Percentiles rank a stretch among this genome's conserved stretches.
Evolutionary conservation across 2,113 vertebrate species (phyloP).

Genomic region (Menura novaehollandiae): DNA sequence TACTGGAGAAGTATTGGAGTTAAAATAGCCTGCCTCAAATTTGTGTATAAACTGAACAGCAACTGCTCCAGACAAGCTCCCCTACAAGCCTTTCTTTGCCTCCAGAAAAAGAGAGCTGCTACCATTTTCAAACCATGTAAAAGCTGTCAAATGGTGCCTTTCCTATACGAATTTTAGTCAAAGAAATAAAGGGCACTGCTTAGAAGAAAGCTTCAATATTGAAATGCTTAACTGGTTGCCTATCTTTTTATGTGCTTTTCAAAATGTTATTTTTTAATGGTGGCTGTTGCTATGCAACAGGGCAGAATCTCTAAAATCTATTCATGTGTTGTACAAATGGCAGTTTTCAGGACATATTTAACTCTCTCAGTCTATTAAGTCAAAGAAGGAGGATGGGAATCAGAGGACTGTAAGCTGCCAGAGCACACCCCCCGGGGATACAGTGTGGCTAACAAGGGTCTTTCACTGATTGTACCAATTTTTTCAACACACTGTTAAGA

Average conservation of each 20-base stretch:
- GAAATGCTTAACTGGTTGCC: not conserved
- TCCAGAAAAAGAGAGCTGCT: not conserved
- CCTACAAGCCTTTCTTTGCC: not conserved
- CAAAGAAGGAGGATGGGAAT: not conserved
- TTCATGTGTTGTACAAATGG: constrained; percentile 30
- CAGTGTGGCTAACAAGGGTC: not conserved
- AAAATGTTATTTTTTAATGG: constrained; percentile 17
- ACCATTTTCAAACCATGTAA: not conserved
- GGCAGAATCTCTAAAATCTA: constrained; percentile 23
- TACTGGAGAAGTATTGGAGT: not conserved
- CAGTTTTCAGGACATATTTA: constrained; percentile 25
- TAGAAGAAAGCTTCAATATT: not conserved
- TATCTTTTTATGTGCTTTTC: not conserved
- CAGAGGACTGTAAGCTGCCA: not conserved
- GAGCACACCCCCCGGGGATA: not conserved
- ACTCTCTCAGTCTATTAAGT: not conserved
- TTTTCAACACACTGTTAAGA: not conserved
- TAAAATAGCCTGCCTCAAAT: not conserved
- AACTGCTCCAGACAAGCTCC: not conserved
- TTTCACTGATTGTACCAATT: not conserved
- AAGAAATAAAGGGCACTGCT: not conserved
- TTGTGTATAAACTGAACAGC: not conserved
- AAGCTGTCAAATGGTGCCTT: not conserved
- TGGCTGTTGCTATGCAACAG: constrained; percentile 48
- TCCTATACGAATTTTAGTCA: not conserved